Evolutionary conservation across 2,113 vertebrate genomes (phyloP).

Genomic region (Callopanchax toddi): DNA sequence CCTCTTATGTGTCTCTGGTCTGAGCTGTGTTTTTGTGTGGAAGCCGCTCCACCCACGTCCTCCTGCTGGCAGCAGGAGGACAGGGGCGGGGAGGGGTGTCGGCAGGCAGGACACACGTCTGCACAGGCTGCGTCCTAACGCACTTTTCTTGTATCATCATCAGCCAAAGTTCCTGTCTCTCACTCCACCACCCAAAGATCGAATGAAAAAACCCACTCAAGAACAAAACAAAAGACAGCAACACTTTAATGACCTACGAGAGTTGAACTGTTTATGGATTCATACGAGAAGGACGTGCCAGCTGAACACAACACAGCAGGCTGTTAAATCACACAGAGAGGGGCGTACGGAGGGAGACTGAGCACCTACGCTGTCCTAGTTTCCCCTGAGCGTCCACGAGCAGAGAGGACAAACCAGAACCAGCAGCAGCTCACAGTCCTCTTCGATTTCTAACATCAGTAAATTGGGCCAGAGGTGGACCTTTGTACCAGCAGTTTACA

Average conservation of each 20-base stretch:
- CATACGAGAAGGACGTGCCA: constrained; percentile 36
- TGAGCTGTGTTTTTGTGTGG: constrained; percentile 18
- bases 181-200: constrained; percentile 7
- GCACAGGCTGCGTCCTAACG: constrained; percentile 32
- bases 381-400: no score
- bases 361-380: constrained; percentile 70
- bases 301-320: constrained; percentile 38
- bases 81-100: constrained; percentile 4
- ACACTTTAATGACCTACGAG: constrained; percentile 18
- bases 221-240: background rate
- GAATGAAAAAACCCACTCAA: no score
- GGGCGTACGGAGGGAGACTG: constrained; percentile 44
- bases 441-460: background rate
- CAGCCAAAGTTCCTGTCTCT: background rate
- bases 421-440: constrained; percentile 16
- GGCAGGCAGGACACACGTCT: constrained; percentile 23
- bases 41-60: background rate
- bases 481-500: constrained; percentile 54
- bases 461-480: constrained; percentile 46
- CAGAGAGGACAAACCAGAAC: constrained; percentile 31
- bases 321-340: constrained; percentile 60
- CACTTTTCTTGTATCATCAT: constrained; percentile 19
- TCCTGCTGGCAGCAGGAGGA: constrained; percentile 24
- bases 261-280: background rate
- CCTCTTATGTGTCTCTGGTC: constrained; percentile 33